A percentile compares a stretch with the other conserved stretches of the same genome.
Conservation (phyloP, 1,140 invertebrate genomes). For the Euglossa dilemma region DNA sequence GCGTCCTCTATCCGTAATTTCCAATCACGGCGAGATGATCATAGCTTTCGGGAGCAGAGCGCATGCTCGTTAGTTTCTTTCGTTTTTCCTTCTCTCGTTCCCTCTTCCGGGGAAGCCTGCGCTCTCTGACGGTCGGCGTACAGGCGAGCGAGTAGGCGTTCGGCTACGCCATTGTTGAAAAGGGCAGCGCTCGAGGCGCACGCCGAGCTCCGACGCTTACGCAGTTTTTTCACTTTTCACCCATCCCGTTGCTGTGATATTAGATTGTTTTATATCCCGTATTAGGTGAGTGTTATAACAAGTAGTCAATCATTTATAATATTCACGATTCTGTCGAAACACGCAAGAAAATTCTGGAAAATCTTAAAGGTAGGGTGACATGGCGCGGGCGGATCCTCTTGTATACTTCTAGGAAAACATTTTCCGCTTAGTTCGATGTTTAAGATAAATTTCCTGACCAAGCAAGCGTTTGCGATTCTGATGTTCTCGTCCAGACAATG, state of each 20-base stretch:
- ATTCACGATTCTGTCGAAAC: background rate
- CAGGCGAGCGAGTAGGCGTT: slow-evolving; percentile 48
- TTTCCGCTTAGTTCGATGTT: background rate
- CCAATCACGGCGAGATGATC: slow-evolving; percentile 44
- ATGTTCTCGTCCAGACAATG: slow-evolving; percentile 42
- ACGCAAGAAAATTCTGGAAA: slow-evolving; percentile 33
- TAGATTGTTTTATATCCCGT: slow-evolving; percentile 71
- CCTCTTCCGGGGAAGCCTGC: slow-evolving; percentile 58
- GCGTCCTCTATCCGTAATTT: slow-evolving; percentile 51
- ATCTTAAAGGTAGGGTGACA: slow-evolving; percentile 20
- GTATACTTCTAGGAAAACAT: slow-evolving; percentile 22
- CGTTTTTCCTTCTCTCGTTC: slow-evolving; percentile 57
- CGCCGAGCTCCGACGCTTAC: slow-evolving; percentile 71
- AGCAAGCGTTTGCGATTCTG: slow-evolving; percentile 54
- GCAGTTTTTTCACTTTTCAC: slow-evolving; percentile 70
- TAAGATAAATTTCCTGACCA: slow-evolving; percentile 23
- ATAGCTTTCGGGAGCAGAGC: slow-evolving; percentile 44
- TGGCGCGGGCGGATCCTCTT: slow-evolving; percentile 62
- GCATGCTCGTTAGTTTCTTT: slow-evolving; percentile 59
- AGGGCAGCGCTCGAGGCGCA: slow-evolving; percentile 77
- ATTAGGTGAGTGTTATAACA: slow-evolving; percentile 72
- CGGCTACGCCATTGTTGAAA: slow-evolving; percentile 74
- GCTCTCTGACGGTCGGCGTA: slow-evolving; percentile 56
- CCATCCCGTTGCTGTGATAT: slow-evolving; percentile 76
- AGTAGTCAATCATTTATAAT: slow-evolving; percentile 5